These are phyloP conservation scores for Drepana arcuata DNA, from an alignment of 1,140 invertebrate genomes.

Conservation along the genomic window DNA sequence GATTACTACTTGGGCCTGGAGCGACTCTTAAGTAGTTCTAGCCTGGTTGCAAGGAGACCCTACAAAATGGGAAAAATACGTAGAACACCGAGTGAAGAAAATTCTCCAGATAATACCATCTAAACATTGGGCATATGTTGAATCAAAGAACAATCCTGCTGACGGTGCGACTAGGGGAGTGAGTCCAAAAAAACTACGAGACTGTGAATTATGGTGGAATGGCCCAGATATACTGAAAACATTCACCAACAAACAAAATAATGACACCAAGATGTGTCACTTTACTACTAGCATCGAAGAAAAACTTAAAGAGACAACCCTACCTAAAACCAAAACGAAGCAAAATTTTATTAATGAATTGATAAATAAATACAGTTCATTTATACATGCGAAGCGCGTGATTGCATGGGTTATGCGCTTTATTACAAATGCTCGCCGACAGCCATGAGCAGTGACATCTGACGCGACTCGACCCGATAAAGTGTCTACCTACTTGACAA, in stretches of 20 bases:
- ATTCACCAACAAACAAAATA: too few species aligned
- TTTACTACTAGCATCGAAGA: neutral
- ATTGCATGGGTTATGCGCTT: neutral
- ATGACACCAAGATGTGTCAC: too few species aligned
- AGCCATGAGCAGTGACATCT: neutral
- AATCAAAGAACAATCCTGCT: conserved; percentile 26
- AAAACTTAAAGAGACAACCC: neutral
- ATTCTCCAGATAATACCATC: conserved; percentile 21
- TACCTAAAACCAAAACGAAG: neutral
- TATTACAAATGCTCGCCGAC: neutral
- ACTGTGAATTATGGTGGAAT: too few species aligned
- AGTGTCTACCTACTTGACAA: neutral
- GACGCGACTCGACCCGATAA: neutral
- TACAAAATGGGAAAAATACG: conserved; percentile 32
- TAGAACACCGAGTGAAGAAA: conserved; percentile 35
- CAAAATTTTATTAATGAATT: neutral
- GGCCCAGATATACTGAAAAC: too few species aligned
- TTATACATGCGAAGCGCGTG: neutral
- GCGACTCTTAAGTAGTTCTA: conserved; percentile 31
- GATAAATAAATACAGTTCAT: neutral
- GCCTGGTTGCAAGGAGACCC: conserved; percentile 30
- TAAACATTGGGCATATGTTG: conserved; percentile 22
- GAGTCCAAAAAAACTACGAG: conserved; percentile 9
- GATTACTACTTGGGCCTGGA: conserved; percentile 14
- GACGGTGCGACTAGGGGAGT: conserved; percentile 19